Evolutionary conservation across 2,888 invertebrate genomes (phyloP), one percentile per base, ranked within the genome.

Genomic region (Nyleta sp.): DNA sequence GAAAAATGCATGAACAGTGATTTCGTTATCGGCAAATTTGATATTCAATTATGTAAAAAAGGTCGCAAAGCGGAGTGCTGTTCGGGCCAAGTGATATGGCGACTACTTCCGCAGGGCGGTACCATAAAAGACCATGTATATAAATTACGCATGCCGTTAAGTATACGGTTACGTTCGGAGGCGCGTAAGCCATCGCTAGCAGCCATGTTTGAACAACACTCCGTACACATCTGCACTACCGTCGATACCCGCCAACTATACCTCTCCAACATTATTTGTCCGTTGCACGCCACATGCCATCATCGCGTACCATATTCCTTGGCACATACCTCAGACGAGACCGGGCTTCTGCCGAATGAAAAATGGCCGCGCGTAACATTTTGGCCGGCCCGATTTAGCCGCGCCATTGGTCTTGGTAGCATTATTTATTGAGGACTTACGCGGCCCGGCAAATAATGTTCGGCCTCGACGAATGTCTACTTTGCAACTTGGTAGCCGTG

Each of bases 61-160:
- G 75, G 52, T 68, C 18, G 67, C 55, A 18, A 46, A 60, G 42
- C 55, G 22, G 64, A 62, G 13, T 53, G 60, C 18, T 55, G 64
- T 55, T 74, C 67, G 81, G 80, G 80, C n/a, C 77, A 83, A 81
- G 81, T 83, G 82, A 85, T 81, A 82, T 82, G 82, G 83, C 80
- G 77, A 85, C n/a, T n/a, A n/a, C 84, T 87, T 87, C 86, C 87
- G 86, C 85, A 84, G 86, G 87, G 87, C 87, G 87, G 87, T 85
- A 83, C 86, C 65, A 74, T 55, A 73, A 78, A 78, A 78, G 73
- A 44, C 73, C 67, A 79, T 65, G 57, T 79, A 72, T n/a, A n/a
- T 76, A 78, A 75, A 72, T 68, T 78, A 75, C 78, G 68, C 75
- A 67, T 50, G 76, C 78, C 46, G 72, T 76, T 79, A 76, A 72